phyloP scores from a whole-genome alignment of 1,140 invertebrate species.

The Philaenus spumarius region DNA sequence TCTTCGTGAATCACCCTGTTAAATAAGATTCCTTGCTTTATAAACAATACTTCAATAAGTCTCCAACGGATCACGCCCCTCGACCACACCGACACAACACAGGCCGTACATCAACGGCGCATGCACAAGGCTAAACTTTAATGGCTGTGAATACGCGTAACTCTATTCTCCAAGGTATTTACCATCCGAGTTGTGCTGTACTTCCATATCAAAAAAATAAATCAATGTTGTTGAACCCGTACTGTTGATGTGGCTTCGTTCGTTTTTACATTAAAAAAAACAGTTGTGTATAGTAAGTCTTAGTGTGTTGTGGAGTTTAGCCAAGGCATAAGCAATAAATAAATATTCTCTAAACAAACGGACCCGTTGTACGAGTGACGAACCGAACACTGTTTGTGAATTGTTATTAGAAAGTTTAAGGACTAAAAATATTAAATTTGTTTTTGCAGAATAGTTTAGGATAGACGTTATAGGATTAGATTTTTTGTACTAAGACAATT shows the following conservation, averaged over 20 bases:
- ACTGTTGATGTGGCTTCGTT: slow-evolving; percentile 18
- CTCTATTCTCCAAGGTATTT: no score
- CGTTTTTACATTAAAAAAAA: slow-evolving; percentile 12
- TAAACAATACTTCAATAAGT: neutral
- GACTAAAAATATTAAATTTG: neutral
- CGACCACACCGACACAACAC: neutral
- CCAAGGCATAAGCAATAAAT: slow-evolving; percentile 14
- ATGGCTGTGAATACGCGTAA: slow-evolving; percentile 1
- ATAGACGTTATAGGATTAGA: neutral
- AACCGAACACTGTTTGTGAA: neutral
- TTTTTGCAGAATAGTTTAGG: slow-evolving; percentile 9
- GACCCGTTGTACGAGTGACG: neutral
- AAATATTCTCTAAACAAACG: neutral
- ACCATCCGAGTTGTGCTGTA: slow-evolving; percentile 2
- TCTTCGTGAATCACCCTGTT: no score
- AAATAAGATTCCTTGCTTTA: neutral
- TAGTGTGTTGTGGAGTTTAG: neutral
- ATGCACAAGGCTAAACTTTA: neutral
- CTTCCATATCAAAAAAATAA: slow-evolving; percentile 19
- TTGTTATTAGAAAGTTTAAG: neutral
- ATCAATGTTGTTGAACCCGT: slow-evolving; percentile 14
- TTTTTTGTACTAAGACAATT: slow-evolving; percentile 3
- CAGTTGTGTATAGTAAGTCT: slow-evolving; percentile 1
- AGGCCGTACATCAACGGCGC: neutral
- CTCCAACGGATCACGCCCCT: neutral